These are phyloP conservation scores for Ethmia dodecea DNA, from an alignment of 2,888 invertebrate species.

Conservation along the genomic window DNA sequence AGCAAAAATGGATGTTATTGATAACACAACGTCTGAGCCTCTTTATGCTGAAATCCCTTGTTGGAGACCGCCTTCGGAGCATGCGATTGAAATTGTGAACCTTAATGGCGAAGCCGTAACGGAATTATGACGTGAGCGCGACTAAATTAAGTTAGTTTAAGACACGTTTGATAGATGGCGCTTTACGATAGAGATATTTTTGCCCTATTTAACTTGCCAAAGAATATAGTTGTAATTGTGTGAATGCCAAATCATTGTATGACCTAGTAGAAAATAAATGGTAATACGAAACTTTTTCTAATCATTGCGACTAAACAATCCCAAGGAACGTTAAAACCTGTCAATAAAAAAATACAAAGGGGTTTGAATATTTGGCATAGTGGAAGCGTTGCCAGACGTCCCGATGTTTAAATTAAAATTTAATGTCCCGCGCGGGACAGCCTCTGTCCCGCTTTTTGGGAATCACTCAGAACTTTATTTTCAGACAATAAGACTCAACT, in stretches of 20 bases:
- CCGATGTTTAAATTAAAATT: too few species aligned
- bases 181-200: conserved; percentile 13
- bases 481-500: too few species aligned
- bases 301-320: too few species aligned
- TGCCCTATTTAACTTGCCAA: conserved; percentile 14
- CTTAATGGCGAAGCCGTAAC: conserved; percentile 69
- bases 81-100: conserved; percentile 61
- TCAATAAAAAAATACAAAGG: too few species aligned
- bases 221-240: conserved; percentile 11
- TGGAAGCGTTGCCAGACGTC: too few species aligned
- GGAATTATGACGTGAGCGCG: conserved; percentile 55
- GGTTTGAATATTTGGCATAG: too few species aligned
- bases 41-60: conserved; percentile 83
- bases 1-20: conserved; percentile 58
- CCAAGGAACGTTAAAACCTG: too few species aligned
- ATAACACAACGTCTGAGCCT: conserved; percentile 72
- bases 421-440: too few species aligned
- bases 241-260: neutral
- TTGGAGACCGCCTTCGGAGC: conserved; percentile 68
- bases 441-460: too few species aligned
- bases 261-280: too few species aligned
- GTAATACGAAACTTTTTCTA: too few species aligned
- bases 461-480: too few species aligned
- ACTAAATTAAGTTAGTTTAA: neutral
- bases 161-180: conserved; percentile 42